Evolutionary conservation across 2,113 vertebrate genomes (phyloP).

Genomic region (Mionectes macconnelli): DNA sequence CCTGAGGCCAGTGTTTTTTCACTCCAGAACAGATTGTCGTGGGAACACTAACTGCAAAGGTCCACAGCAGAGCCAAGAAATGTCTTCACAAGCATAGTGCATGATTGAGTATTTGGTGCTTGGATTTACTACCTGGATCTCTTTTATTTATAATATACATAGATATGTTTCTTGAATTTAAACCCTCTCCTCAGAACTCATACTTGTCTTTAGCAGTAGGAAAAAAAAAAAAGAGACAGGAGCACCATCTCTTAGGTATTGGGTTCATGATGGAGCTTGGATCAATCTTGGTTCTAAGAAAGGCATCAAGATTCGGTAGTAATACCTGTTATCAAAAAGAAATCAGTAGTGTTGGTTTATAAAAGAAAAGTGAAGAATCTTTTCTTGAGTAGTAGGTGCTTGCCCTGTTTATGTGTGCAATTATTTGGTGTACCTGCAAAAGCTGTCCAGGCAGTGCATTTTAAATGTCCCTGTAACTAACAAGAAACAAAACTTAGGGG

Average conservation of each 20-base stretch:
- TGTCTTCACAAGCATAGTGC: accelerated
- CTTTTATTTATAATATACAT: background rate
- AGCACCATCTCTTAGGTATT: background rate
- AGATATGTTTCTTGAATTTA: background rate
- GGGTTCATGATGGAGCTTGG: background rate
- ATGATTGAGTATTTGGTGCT: background rate
- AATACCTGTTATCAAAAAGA: background rate
- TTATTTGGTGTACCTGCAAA: background rate
- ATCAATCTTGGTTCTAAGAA: background rate
- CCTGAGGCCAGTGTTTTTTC: background rate
- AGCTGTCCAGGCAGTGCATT: background rate
- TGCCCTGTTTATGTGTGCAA: background rate
- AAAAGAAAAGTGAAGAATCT: background rate
- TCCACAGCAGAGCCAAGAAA: background rate
- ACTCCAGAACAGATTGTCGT: background rate
- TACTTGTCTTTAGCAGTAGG: background rate
- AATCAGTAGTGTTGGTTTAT: background rate
- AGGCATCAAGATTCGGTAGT: background rate
- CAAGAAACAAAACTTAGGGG: background rate
- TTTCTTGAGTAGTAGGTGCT: background rate
- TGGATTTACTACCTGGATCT: background rate
- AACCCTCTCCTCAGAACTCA: background rate
- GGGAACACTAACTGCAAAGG: background rate
- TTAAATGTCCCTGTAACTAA: background rate
- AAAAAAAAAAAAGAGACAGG: background rate